Conservation (phyloP, 2,113 vertebrate species). For the Podarcis muralis region DNA sequence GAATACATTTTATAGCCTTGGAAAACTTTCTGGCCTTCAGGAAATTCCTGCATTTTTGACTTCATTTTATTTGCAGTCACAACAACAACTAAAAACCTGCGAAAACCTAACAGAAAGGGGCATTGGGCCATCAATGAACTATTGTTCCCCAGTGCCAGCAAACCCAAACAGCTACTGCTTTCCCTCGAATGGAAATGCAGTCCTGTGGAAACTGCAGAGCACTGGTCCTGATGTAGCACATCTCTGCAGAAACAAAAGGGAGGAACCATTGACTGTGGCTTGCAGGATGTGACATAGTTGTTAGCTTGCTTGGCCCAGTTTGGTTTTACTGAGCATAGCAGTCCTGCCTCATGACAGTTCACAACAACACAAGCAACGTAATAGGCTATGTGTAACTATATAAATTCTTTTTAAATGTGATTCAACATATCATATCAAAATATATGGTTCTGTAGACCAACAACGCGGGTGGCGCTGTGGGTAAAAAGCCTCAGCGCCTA, state of each 20-base stretch:
- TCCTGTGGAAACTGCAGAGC: background rate
- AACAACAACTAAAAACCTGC: conserved; percentile 1
- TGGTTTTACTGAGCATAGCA: background rate
- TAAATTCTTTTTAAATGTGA: too few relatives aligned
- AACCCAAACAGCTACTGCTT: conserved; percentile 53
- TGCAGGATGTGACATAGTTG: background rate
- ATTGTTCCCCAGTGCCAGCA: conserved; percentile 58
- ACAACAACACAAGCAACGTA: too few relatives aligned
- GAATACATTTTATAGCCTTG: conserved; percentile 37
- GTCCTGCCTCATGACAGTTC: background rate
- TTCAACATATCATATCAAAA: too few relatives aligned
- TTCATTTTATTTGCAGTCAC: conserved; percentile 29
- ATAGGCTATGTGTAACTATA: too few relatives aligned
- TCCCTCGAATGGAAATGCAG: conserved; percentile 33
- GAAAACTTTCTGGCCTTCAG: conserved; percentile 57
- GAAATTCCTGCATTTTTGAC: conserved; percentile 68
- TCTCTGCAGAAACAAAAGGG: conserved; percentile 18
- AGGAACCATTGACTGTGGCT: background rate
- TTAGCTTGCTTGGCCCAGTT: rapidly evolving
- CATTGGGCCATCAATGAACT: conserved; percentile 53
- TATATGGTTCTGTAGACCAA: too few relatives aligned
- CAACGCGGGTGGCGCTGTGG: too few relatives aligned
- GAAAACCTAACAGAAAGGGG: conserved; percentile 29
- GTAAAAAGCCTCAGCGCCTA: too few relatives aligned
- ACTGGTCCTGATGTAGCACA: conserved; percentile 19